phyloP scores from a whole-genome alignment of 92 coral and sea anemone genomes.

The Phenganax stokvisi region DNA sequence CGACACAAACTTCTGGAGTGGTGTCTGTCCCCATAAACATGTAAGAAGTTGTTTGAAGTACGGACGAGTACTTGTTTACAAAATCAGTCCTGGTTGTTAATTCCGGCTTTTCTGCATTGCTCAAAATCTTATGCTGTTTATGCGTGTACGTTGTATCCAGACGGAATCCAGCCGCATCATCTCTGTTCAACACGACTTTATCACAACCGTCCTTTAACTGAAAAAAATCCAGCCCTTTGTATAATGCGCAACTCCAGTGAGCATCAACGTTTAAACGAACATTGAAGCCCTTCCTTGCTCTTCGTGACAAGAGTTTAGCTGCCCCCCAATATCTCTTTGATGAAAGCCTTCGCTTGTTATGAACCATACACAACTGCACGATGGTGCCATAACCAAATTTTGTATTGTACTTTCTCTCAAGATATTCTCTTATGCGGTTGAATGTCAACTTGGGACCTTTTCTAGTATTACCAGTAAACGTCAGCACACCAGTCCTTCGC shows the following conservation, averaged over 20 bases:
- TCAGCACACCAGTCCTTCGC: constrained; percentile 39
- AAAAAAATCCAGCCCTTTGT: background rate
- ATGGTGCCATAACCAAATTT: constrained; percentile 40
- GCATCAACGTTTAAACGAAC: constrained; percentile 10
- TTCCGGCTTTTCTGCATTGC: constrained; percentile 25
- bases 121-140: constrained; percentile 28
- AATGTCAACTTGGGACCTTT: constrained; percentile 35
- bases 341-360: constrained; percentile 13
- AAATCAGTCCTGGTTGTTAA: constrained; percentile 36
- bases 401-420: constrained; percentile 22
- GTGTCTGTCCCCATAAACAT: constrained; percentile 13
- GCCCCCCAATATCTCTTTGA: constrained; percentile 18
- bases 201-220: constrained; percentile 12
- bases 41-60: constrained; percentile 19
- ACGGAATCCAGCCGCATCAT: constrained; percentile 44
- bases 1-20: constrained; percentile 7
- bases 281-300: constrained; percentile 19
- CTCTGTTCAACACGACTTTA: constrained; percentile 27
- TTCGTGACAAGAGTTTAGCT: constrained; percentile 6
- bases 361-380: constrained; percentile 26
- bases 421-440: constrained; percentile 19
- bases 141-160: constrained; percentile 42
- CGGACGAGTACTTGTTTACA: constrained; percentile 30
- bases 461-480: constrained; percentile 35
- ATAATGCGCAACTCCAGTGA: constrained; percentile 24